Evolutionary conservation across 2,113 vertebrate genomes (phyloP).

Genomic region (Meleagris gallopavo): DNA sequence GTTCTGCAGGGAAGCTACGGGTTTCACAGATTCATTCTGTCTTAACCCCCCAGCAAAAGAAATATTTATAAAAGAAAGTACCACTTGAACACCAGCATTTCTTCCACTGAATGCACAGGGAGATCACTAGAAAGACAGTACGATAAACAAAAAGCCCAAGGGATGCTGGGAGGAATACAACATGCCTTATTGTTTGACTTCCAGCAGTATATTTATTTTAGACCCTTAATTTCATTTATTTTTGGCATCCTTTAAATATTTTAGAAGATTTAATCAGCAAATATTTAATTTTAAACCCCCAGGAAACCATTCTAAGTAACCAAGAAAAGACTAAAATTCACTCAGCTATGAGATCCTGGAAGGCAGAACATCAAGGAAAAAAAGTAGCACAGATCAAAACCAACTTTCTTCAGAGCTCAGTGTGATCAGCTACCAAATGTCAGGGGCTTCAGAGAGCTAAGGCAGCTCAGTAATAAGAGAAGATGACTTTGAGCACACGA

Average conservation of each 20-base stretch:
- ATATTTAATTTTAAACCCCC: constrained; percentile 12
- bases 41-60: constrained; percentile 15
- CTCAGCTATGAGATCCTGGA: not conserved
- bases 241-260: constrained; percentile 39
- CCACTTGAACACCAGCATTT: not conserved
- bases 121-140: not conserved
- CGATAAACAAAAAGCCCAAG: not conserved
- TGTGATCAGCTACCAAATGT: not conserved
- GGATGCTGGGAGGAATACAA: not conserved
- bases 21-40: constrained; percentile 12
- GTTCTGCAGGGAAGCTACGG: not conserved
- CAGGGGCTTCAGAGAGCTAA: not conserved
- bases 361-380: not conserved
- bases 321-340: constrained; percentile 8
- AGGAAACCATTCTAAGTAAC: constrained; percentile 20
- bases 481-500: not conserved
- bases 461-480: not conserved
- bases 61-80: constrained; percentile 46
- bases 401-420: not conserved
- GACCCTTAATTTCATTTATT: not conserved
- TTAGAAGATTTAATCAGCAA: not conserved
- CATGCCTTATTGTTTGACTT: not conserved
- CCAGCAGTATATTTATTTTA: not conserved
- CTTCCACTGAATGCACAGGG: constrained; percentile 10
- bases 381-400: not conserved